These are phyloP conservation scores for Rhynchotus rufescens DNA, from an alignment of 2,797 vertebrate species.

Conservation along the genomic window DNA sequence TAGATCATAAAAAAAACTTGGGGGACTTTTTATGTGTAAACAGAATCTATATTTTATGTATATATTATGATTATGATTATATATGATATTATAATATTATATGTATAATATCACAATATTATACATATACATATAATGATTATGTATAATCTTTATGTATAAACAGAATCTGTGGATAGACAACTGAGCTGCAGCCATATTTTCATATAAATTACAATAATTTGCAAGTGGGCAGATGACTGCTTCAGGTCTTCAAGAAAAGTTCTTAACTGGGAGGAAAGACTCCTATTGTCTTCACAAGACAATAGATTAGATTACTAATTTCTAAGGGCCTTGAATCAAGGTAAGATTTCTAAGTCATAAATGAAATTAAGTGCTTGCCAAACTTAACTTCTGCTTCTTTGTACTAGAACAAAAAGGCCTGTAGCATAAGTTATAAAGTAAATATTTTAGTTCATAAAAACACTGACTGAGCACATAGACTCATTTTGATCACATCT, in stretches of 20 bases:
- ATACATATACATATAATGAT: too few species aligned
- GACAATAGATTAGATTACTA: background rate
- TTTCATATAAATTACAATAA: background rate
- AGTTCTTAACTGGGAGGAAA: background rate
- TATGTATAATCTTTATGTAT: background rate
- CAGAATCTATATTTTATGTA: background rate
- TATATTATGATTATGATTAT: too few species aligned
- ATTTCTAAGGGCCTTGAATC: background rate
- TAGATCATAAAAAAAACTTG: background rate
- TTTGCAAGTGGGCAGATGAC: background rate
- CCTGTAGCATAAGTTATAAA: background rate
- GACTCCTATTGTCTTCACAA: background rate
- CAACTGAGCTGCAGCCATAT: background rate
- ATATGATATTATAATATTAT: too few species aligned
- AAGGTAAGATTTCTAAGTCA: background rate
- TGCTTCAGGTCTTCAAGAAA: background rate
- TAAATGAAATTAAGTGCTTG: background rate
- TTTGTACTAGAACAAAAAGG: background rate
- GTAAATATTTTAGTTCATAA: background rate
- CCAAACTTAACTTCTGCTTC: background rate
- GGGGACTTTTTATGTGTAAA: background rate
- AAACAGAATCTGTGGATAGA: background rate
- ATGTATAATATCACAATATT: too few species aligned
- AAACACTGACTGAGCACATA: background rate
- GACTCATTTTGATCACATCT: background rate